Base-by-base conservation (phyloP, 1,140 invertebrate genomes). In the Drosophila willistoni region DNA sequence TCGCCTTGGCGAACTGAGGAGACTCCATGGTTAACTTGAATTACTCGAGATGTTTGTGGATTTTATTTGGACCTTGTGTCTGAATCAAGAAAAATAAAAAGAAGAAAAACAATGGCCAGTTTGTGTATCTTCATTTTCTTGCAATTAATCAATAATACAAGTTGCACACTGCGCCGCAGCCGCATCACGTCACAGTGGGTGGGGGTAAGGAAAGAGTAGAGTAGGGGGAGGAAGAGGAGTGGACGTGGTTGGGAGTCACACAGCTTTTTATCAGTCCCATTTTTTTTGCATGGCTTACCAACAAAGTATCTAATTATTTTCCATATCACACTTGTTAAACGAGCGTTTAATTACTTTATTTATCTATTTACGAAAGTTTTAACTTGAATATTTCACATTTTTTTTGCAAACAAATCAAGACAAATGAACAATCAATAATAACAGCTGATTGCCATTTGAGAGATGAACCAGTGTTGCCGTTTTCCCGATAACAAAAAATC, bases 1-100 rank as follows among this genome's bases (percentile, higher is more conserved):
- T 77, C 61, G 67, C 68, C 62, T 72, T 84, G 34, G 86, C 77
- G 56, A 72, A 81, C 13, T 90, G 65, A n/a, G 84, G 84, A 33
- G 90, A 90, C 60, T 91, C 90, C 90, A 91, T 91, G 73, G 71
- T 29, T 19, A 12, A 22, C 2, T 60, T 22, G 14, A 19, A 13
- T 36, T 61, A 25, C 7, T 25, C 4, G 3, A 33, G 12, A 29
- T 6, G 3, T 47, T 63, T 44, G 13, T 33, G n/a, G n/a, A 4
- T 60, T 17, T 22, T 36, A 12, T 36, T 36, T 1, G 2, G 9
- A 10, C 34, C 29, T 29, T 29, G 5, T 29, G 29, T 29, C 29
- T 29, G 29, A 14, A n/a, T 7, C 29, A 14, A 12, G 10, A 33
- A 14, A 34, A 25, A 25, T 25, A 25, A 57, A 33, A 33, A 10